These are phyloP conservation scores for Mesorhabditis belari DNA, from an alignment of 2,888 invertebrate genomes.

Conservation along the genomic window DNA sequence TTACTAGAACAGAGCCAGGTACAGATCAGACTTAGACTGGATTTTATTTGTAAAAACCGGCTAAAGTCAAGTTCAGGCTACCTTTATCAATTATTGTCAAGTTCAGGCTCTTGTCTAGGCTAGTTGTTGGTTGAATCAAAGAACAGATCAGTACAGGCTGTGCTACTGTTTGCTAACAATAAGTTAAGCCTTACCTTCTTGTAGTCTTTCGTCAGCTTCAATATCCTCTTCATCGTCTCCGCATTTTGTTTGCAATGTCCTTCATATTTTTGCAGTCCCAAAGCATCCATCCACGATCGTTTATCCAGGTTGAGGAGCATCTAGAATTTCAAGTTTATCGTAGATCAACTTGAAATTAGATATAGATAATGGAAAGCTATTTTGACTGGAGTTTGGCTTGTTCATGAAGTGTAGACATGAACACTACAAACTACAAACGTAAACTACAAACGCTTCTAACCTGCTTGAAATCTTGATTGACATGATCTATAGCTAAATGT, in stretches of 20 bases:
- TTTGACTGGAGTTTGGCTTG: neutral
- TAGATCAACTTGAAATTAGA: neutral
- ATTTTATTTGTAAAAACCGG: too few relatives aligned
- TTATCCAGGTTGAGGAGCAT: conserved; percentile 97
- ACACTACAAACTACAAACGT: too few relatives aligned
- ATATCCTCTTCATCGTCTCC: conserved; percentile 87
- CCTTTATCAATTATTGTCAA: too few relatives aligned
- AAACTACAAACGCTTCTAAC: too few relatives aligned
- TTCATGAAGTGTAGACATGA: neutral
- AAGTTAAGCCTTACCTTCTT: conserved; percentile 74
- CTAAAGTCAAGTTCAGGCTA: too few relatives aligned
- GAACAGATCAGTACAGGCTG: too few relatives aligned
- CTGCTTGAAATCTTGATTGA: neutral
- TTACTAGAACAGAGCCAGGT: too few relatives aligned
- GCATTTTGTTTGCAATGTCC: conserved; percentile 89
- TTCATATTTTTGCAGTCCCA: conserved; percentile 76
- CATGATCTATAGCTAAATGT: neutral
- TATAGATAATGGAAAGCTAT: conserved; percentile 1
- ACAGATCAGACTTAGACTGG: too few relatives aligned
- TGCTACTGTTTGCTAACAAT: too few relatives aligned
- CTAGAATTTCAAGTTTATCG: conserved; percentile 52
- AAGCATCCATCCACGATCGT: conserved; percentile 95
- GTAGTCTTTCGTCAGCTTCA: conserved; percentile 92
- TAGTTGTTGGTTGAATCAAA: too few relatives aligned
- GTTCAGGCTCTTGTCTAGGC: too few relatives aligned